Percentiles rank a stretch among this genome's conserved stretches.
Conservation (phyloP, 1,140 invertebrate species). For the Acromyrmex heyeri region DNA sequence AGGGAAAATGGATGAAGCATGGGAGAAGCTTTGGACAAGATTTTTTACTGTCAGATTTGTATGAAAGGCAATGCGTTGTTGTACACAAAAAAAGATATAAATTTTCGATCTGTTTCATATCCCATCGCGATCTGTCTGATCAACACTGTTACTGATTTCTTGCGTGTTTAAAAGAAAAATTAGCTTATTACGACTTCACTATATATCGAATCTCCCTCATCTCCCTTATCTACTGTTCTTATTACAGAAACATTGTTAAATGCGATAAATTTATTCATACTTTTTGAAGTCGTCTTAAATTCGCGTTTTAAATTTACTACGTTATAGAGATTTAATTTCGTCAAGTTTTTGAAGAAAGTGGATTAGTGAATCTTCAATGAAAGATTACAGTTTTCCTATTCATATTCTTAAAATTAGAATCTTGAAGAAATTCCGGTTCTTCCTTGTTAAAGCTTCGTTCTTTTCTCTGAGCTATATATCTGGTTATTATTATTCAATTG, state of each 20-base stretch:
- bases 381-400: neutral
- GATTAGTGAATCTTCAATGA: neutral
- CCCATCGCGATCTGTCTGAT: neutral
- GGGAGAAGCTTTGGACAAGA: neutral
- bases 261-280: slow-evolving; percentile 53
- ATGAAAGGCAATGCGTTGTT: neutral
- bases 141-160: neutral
- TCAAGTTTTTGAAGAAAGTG: slow-evolving; percentile 12
- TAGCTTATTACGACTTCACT: neutral
- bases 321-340: neutral
- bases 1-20: neutral
- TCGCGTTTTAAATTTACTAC: slow-evolving; percentile 22
- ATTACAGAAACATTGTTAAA: neutral
- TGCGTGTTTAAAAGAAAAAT: neutral
- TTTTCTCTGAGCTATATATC: slow-evolving; percentile 42
- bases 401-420: neutral
- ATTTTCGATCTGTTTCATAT: slow-evolving; percentile 8
- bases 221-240: slow-evolving; percentile 5
- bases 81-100: too few species aligned
- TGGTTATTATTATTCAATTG: slow-evolving; percentile 47
- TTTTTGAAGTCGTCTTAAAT: slow-evolving; percentile 51
- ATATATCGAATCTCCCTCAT: neutral
- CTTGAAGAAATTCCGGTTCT: neutral
- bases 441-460: slow-evolving; percentile 17
- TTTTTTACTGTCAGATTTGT: neutral